Base-by-base conservation (phyloP, 1,140 invertebrate genomes). In the Bombus terrestris region DNA sequence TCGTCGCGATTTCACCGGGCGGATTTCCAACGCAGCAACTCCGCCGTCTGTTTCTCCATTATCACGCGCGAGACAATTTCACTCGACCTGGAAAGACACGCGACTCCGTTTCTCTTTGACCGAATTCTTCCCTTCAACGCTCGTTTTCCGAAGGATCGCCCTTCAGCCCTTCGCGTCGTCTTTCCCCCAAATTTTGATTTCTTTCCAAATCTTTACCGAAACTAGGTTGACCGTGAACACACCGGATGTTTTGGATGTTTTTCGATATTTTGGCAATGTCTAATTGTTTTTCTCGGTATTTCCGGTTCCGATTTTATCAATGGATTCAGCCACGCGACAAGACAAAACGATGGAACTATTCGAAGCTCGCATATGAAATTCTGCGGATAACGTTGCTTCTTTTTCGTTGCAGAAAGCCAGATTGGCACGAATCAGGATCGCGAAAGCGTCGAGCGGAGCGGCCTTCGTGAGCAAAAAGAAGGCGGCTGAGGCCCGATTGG, bases 391-490 rank as follows among this genome's bases (percentile, higher is more conserved):
- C 64, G 15, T 35, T 35, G 64, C 15, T 69, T 77, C 75, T 81
- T 89, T 90, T 73, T 91, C 28, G 76, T 97, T 97, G 53, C 97
- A 99, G 99, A 99, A 99, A 99, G 99, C 99, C 59, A 97, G 99
- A 88, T 96, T 99, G 94, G 99, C 99, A 68, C 97, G 99, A 88
- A 99, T 99, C 92, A 97, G 98, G 88, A 99, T 99, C 94, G 99
- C 99, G 57, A 99, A 99, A 95, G 99, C 99, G 57, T 99, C 99
- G 10, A 99, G 98, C 76, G 99, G 99, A n/a, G 99, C 99, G 12
- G 99, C 99, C 10, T 99, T 99, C 95, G 98, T 99, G 76, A 98
- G 97, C 93, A 99, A 99, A 96, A 99, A 99, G 97, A 99, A 99
- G 94, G 98, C 99, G n/a, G 98, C 98, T 3, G 99, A 99, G 94